A percentile compares a stretch with the other conserved stretches of the same genome.
Evolutionary conservation across 2,888 invertebrate species (phyloP).

Genomic region (Ptychoptera albimana): DNA sequence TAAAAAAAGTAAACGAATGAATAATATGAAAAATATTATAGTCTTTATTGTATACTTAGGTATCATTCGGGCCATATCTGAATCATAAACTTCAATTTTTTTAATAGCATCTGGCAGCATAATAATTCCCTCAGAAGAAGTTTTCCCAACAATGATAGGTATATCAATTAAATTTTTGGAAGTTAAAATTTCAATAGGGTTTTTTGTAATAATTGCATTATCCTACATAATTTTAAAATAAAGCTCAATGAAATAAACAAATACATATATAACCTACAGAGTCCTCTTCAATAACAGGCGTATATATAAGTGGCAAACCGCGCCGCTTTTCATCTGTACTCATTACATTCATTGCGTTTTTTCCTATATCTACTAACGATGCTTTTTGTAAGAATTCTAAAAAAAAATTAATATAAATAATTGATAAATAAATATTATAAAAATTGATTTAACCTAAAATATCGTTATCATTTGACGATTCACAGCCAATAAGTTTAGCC

Average conservation of each 20-base stretch:
- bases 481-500: slow-evolving; percentile 18
- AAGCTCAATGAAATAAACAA: background rate
- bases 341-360: slow-evolving; percentile 14
- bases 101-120: slow-evolving; percentile 16
- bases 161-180: slow-evolving; percentile 29
- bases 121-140: slow-evolving; percentile 37
- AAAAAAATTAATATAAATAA: background rate
- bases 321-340: slow-evolving; percentile 22
- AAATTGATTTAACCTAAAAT: slow-evolving; percentile 5
- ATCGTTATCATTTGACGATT: slow-evolving; percentile 10
- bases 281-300: slow-evolving; percentile 20
- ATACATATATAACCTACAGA: slow-evolving; percentile 11
- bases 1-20: no score
- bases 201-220: slow-evolving; percentile 17
- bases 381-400: slow-evolving; percentile 10
- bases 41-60: no score
- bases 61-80: slow-evolving; percentile 21
- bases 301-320: slow-evolving; percentile 19
- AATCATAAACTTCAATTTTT: slow-evolving; percentile 17
- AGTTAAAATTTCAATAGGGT: slow-evolving; percentile 32
- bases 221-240: background rate
- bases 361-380: slow-evolving; percentile 15
- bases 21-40: no score
- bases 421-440: no score
- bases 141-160: slow-evolving; percentile 37